These are phyloP conservation scores for Galaxea fascicularis DNA, from an alignment of 92 coral and sea anemone genomes.

Conservation along the genomic window DNA sequence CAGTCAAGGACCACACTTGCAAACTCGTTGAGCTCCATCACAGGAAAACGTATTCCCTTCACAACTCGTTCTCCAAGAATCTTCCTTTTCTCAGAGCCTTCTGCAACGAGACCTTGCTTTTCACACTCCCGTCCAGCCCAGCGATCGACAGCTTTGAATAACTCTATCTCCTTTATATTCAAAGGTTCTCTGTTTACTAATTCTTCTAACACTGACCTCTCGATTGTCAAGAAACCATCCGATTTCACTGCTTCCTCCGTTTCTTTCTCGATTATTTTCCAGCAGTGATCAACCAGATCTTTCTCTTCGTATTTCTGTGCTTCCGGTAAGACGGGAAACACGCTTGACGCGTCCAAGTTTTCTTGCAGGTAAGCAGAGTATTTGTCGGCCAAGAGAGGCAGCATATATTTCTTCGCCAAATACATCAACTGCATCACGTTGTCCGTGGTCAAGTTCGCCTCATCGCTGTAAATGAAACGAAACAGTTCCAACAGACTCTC, in stretches of 20 bases:
- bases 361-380: constrained; percentile 29
- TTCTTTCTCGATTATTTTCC: constrained; percentile 58
- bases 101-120: not conserved
- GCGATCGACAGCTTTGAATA: not conserved
- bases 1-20: not conserved
- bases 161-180: not conserved
- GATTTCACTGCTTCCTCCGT: constrained; percentile 37
- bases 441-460: constrained; percentile 51
- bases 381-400: constrained; percentile 57
- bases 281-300: constrained; percentile 54
- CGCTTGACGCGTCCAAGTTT: constrained; percentile 54
- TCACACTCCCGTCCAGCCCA: not conserved
- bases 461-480: constrained; percentile 69
- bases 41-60: not conserved
- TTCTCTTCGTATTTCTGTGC: constrained; percentile 51
- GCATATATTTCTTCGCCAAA: constrained; percentile 67
- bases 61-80: not conserved
- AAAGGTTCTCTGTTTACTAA: not conserved
- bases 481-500: constrained; percentile 74
- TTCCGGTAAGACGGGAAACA: constrained; percentile 53
- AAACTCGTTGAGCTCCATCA: not conserved
- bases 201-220: not conserved
- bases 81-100: not conserved
- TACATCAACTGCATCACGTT: constrained; percentile 54
- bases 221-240: not conserved